Conservation (phyloP, 2,797 vertebrate species). For the Aphelocoma californica region DNA sequence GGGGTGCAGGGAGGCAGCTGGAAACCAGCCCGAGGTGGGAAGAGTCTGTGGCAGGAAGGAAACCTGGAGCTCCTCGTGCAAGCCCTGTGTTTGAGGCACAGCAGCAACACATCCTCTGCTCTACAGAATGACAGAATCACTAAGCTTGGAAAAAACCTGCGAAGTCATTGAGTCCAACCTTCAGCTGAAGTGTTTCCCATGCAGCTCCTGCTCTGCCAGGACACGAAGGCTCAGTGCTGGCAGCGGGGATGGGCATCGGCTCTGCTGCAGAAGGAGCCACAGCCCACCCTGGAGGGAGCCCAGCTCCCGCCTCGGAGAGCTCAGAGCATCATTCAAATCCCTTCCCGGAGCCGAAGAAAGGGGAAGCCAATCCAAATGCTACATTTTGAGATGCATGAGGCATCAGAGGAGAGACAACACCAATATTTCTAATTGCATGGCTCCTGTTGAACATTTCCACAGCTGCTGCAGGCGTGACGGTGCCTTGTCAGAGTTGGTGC, state of each 20-base stretch:
- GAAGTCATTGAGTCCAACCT: accelerated
- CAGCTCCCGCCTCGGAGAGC: neutral
- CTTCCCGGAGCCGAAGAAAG: neutral
- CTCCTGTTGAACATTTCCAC: neutral
- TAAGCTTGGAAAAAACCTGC: accelerated
- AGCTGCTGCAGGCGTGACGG: neutral
- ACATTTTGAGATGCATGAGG: neutral
- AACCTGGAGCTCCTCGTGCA: neutral
- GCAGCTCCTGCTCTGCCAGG: no score
- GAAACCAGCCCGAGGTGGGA: neutral
- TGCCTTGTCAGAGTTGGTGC: no score
- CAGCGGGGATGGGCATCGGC: neutral
- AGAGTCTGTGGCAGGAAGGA: neutral
- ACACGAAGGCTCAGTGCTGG: accelerated
- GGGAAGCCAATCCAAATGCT: neutral
- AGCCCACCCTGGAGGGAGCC: neutral
- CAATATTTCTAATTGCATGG: neutral
- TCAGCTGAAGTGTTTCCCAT: accelerated
- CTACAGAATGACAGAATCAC: neutral
- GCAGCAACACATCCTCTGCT: neutral
- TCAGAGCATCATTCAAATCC: neutral
- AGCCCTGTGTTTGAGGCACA: accelerated
- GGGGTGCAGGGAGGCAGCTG: neutral
- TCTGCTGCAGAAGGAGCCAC: neutral
- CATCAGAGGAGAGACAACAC: neutral